Evolutionary conservation across 2,797 vertebrate species (phyloP), one percentile per base, ranked within the genome.

Genomic region (Malacoraja senta): DNA sequence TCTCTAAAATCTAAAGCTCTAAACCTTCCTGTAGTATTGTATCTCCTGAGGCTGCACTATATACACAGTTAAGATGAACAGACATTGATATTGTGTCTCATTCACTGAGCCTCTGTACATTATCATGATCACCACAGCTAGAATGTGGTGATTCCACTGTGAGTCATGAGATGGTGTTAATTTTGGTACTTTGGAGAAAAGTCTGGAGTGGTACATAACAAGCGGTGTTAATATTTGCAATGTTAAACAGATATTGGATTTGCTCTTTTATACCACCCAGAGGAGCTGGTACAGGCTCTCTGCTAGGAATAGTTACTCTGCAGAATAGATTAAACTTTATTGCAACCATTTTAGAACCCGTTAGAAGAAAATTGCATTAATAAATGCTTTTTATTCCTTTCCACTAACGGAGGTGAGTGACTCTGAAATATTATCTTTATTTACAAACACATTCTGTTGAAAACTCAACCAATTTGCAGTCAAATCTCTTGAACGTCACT

Each of bases 271-370:
- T 44, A 38, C 29, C 29, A 74, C 90, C 90, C 90, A 91, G 68
- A 74, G 90, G 71, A 74, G 44, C 21, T 53, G 53, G 74, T 24
- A 17, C 21, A 38, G 68, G 15, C 24, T 17, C 38, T 74, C 21
- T 74, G 71, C 74, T 44, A 24, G 90, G 90, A 91, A 74, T 44
- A 74, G 38, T 72, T 91, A 74, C 90, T 91, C 90, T 74, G 38
- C 71, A 91, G 71, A 68, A 74, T 13, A 29, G 68, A 91, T 91
- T 91, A 74, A 74, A 74, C 35, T 74, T 91, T 72, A 91, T 91
- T 91, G 90, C 88, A 72, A 74, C 65, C 71, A 91, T 91, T 91
- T 91, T 29, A 44, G 68, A 74, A 74, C 24, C 35, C 24, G 13
- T 26, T 6, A 38, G 68, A 74, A 74, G 38, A 74, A 91, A 74